Evolutionary conservation across 1,140 invertebrate species (phyloP).

Genomic region (Aphis gossypii): DNA sequence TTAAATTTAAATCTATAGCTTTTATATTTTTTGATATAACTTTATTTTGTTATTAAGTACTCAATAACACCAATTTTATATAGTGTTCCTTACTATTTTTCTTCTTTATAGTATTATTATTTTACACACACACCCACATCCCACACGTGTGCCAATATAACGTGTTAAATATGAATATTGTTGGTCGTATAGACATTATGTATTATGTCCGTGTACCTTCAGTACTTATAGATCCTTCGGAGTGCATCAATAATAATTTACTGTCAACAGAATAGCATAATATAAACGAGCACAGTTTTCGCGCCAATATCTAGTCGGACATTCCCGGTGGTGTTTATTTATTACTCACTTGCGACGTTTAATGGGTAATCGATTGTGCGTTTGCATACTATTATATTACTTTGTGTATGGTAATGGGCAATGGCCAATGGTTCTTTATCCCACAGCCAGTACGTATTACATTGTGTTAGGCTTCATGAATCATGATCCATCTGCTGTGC

Average conservation of each 20-base stretch:
- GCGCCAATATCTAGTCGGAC: not conserved
- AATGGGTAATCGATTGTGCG: slow-evolving; percentile 1
- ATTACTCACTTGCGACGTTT: not conserved
- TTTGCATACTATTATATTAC: slow-evolving; percentile 22
- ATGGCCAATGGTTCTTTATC: too few species aligned
- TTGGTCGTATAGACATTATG: not conserved
- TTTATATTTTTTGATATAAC: not conserved
- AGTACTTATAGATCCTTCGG: not conserved
- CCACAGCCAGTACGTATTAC: too few species aligned
- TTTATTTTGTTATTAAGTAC: not conserved
- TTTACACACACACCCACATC: too few species aligned
- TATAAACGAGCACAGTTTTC: not conserved
- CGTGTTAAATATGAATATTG: not conserved
- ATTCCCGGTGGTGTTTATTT: not conserved
- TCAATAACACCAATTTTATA: not conserved
- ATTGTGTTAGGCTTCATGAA: too few species aligned
- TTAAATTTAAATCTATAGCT: not conserved
- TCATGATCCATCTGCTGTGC: too few species aligned
- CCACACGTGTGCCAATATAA: not conserved
- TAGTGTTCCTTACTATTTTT: too few species aligned
- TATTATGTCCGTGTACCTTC: too few species aligned
- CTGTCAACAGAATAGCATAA: not conserved
- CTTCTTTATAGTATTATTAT: too few species aligned
- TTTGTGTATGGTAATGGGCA: not conserved
- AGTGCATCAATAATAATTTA: not conserved